These are phyloP conservation scores for Meda fulgida DNA, from an alignment of 2,797 vertebrate genomes.

Conservation along the genomic window DNA sequence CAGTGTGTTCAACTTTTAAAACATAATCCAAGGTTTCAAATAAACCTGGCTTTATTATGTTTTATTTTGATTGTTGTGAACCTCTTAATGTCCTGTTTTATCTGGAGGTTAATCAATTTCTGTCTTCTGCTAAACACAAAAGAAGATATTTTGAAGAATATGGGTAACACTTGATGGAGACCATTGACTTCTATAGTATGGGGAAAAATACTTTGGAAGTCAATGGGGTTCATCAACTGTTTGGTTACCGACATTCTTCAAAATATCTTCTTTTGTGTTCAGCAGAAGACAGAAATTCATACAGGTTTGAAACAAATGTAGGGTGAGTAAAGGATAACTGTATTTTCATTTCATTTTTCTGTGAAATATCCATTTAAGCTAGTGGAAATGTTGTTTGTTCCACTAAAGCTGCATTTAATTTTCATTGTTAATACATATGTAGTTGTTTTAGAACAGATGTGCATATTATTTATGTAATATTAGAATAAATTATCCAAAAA, in stretches of 20 bases:
- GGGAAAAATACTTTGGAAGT: neutral
- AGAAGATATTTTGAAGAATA: neutral
- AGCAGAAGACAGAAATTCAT: too few species aligned
- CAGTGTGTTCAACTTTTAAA: neutral
- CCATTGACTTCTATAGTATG: neutral
- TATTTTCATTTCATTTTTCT: neutral
- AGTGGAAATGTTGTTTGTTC: neutral
- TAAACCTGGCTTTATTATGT: neutral
- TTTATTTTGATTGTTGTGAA: neutral
- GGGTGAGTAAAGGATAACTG: too few species aligned
- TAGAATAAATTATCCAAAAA: neutral
- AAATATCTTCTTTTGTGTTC: neutral
- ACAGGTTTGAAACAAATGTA: too few species aligned
- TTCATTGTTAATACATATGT: neutral
- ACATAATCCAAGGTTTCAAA: neutral
- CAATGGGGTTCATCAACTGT: neutral
- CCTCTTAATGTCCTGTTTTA: neutral
- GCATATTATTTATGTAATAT: neutral
- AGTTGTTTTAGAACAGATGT: neutral
- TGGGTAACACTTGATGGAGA: neutral
- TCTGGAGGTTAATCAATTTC: neutral
- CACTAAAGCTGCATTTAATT: neutral
- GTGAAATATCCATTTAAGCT: neutral
- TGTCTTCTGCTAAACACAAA: neutral
- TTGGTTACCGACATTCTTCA: neutral